phyloP scores from a whole-genome alignment of 2,888 invertebrate species.

The Zhuqinia jingwanae region DNA sequence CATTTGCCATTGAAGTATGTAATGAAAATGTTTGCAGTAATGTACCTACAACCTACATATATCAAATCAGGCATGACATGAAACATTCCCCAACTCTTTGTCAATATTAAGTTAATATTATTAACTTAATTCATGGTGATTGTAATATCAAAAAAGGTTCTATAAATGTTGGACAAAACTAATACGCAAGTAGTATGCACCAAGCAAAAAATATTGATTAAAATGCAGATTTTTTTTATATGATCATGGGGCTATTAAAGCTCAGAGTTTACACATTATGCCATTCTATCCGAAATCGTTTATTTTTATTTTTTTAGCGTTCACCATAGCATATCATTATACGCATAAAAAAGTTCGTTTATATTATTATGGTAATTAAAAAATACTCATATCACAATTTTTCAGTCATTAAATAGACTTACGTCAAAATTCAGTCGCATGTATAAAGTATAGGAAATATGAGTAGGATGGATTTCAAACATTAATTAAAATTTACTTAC shows the following conservation, averaged over 20 bases:
- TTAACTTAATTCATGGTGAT: background rate
- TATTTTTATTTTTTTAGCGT: too few species aligned
- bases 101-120: background rate
- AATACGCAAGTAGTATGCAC: background rate
- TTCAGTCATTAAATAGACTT: too few species aligned
- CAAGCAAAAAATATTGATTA: constrained; percentile 24
- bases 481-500: constrained; percentile 20
- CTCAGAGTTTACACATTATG: too few species aligned
- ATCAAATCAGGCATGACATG: constrained; percentile 42
- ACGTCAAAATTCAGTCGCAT: too few species aligned
- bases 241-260: too few species aligned
- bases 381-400: too few species aligned
- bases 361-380: too few species aligned
- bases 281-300: too few species aligned
- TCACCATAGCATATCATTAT: too few species aligned
- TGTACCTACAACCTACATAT: background rate
- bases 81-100: constrained; percentile 10
- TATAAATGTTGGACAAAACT: background rate
- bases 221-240: constrained; percentile 20
- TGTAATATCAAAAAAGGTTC: background rate
- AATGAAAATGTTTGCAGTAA: background rate
- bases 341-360: too few species aligned
- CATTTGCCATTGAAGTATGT: background rate
- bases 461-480: too few species aligned
- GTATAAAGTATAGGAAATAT: too few species aligned